Evolutionary conservation across 2,888 invertebrate genomes (phyloP).

Genomic region (Drosophila tripunctata): DNA sequence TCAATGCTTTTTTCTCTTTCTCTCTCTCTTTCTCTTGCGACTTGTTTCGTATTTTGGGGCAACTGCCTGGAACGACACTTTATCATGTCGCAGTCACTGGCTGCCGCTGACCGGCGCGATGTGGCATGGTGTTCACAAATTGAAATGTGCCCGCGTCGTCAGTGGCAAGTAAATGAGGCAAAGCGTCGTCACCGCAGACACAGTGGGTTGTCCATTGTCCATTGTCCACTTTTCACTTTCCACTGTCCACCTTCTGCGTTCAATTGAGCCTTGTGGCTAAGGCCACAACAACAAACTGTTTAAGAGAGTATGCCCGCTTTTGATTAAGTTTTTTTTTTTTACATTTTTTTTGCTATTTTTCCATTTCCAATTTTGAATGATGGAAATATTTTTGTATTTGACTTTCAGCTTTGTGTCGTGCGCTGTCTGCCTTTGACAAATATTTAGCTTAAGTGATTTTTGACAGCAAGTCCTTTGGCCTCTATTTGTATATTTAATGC

Average conservation of each 20-base stretch:
- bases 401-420: conserved; percentile 35
- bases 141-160: conserved; percentile 73
- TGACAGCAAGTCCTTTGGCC: conserved; percentile 44
- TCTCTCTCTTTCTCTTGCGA: background rate
- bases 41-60: no score
- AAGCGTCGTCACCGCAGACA: conserved; percentile 45
- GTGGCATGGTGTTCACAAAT: no score
- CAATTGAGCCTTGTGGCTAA: no score
- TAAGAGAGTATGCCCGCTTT: conserved; percentile 32
- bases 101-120: conserved; percentile 62
- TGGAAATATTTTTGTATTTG: conserved; percentile 42
- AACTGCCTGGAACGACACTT: conserved; percentile 60
- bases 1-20: conserved; percentile 4
- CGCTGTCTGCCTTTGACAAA: conserved; percentile 61
- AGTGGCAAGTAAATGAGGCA: conserved; percentile 75
- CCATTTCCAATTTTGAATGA: conserved; percentile 35
- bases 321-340: conserved; percentile 17
- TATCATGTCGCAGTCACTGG: conserved; percentile 62
- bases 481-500: conserved; percentile 15
- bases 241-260: no score
- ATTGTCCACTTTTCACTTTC: background rate
- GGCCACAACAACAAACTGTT: conserved; percentile 5
- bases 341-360: conserved; percentile 16
- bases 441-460: conserved; percentile 76
- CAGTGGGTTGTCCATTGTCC: conserved; percentile 42